Conservation (phyloP, 2,888 invertebrate genomes). For the Conops quadrifasciatus region DNA sequence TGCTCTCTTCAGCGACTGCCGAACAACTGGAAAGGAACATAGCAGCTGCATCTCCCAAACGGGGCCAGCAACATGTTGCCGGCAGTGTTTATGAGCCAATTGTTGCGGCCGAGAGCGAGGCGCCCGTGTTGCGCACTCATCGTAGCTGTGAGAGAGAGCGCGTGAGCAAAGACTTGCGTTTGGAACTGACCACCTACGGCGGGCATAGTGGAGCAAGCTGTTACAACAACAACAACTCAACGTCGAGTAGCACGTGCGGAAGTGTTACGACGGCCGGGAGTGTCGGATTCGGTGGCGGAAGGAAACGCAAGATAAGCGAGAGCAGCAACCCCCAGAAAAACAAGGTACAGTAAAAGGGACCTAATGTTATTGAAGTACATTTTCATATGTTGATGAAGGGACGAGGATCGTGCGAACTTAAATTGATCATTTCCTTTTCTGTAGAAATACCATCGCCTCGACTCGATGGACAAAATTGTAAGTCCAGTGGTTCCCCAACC, state of each 20-base stretch:
- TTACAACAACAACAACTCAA: constrained; percentile 41
- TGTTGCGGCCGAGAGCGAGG: constrained; percentile 25
- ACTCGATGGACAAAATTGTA: constrained; percentile 86
- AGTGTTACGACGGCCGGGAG: constrained; percentile 49
- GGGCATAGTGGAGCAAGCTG: constrained; percentile 7
- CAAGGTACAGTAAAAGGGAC: constrained; percentile 54
- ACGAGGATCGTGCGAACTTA: no score
- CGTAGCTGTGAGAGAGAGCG: constrained; percentile 49
- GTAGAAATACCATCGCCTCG: constrained; percentile 71
- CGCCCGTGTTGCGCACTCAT: constrained; percentile 27
- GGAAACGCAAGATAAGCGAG: constrained; percentile 64
- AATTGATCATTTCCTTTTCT: background rate
- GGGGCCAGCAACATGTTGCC: constrained; percentile 45
- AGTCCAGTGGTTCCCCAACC: constrained; percentile 92
- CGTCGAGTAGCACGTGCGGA: constrained; percentile 54
- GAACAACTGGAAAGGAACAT: constrained; percentile 49
- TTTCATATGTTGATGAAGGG: background rate
- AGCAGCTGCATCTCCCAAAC: constrained; percentile 32
- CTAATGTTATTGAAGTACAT: background rate
- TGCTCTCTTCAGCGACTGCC: constrained; percentile 28
- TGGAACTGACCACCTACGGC: constrained; percentile 53
- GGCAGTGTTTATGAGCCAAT: constrained; percentile 21
- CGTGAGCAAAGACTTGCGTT: constrained; percentile 59
- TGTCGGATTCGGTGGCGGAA: constrained; percentile 48
- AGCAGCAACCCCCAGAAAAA: constrained; percentile 62